Base-by-base conservation (phyloP, 2,797 vertebrate genomes). In the Pseudomugil tenellus region DNA sequence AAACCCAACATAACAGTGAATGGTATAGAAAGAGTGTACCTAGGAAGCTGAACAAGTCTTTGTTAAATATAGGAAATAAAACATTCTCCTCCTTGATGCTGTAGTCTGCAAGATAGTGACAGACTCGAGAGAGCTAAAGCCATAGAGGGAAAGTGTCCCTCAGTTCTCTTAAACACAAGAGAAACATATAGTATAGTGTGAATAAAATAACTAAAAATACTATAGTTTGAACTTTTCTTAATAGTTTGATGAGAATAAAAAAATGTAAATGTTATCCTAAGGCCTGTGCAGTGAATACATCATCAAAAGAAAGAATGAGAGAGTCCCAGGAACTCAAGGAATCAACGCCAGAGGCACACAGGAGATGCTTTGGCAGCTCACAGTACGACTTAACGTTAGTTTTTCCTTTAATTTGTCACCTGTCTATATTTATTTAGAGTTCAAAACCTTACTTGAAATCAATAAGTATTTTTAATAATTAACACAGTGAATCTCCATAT, bases 391-490 rank as follows among this genome's bases (percentile, higher is more conserved):
- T 25, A 34, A 48, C 35, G 29, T 25, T 57, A 21, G 13, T 66
- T 66, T 66, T 57, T 6, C 21, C 29, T 23, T 28, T 49, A 34
- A 37, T 58, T 37, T 48, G 31, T 67, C 64, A 67, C 12, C 34
- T n/a, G 23, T 51, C 34, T 37, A 23, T 73, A n/a, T 32, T 67
- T 67, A 62, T 21, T n/a, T 21, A 49, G 43, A 39, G 23, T 58
- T 39, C 46, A 31, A 16, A 65, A 52, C 7, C 17, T 4, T 23
- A 7, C 13, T 54, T 43, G 13, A 52, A 58, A 65, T 53, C 16
- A 62, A 59, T 26, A 62, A 23, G 4, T 17, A 41, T 46, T 56
- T 6, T 58, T 58, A 34, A 57, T 49, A 31, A 58, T 63, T 72
- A 48, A 32, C 13, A 58, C 7, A 14, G 0, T 32, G 26, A 71